Evolutionary conservation across 2,113 vertebrate species (phyloP).

Genomic region (Xenopus tropicalis): UCB_Xtro_10.0 CM004447.2:122789001-122789500

Average conservation of each 20-base stretch:
- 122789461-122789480: no score
- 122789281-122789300: neutral
- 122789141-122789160: slow-evolving; percentile 30
- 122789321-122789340: slow-evolving; percentile 14
- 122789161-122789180: slow-evolving; percentile 37
- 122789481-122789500: no score
- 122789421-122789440: no score
- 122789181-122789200: slow-evolving; percentile 29
- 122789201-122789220: slow-evolving; percentile 25
- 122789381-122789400: no score
- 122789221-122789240: slow-evolving; percentile 28
- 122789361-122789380: no score
- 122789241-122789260: slow-evolving; percentile 3
- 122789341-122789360: neutral
- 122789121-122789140: slow-evolving; percentile 21
- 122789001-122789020: neutral
- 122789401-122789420: no score
- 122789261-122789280: neutral
- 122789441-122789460: no score
- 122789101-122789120: slow-evolving; percentile 34
- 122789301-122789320: slow-evolving; percentile 16
- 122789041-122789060: slow-evolving; percentile 35
- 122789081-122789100: slow-evolving; percentile 34
- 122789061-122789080: slow-evolving; percentile 33
- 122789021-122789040: slow-evolving; percentile 20